These are phyloP conservation scores for Acrocephalus scirpaceus DNA, from an alignment of 2,797 vertebrate species.

Conservation along the genomic window DNA sequence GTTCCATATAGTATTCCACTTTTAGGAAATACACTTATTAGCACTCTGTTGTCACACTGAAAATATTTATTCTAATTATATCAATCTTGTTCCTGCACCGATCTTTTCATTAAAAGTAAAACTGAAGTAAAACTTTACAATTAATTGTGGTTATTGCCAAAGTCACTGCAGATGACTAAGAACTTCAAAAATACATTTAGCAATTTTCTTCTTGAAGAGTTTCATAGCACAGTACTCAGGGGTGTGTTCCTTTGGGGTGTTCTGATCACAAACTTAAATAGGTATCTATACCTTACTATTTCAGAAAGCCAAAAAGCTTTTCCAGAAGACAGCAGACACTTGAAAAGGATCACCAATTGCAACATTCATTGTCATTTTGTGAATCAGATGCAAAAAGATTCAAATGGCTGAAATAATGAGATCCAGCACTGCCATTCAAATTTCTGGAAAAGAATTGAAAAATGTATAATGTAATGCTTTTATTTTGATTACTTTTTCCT, in stretches of 20 bases:
- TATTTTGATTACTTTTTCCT: background rate
- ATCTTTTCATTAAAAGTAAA: background rate
- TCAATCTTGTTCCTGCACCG: background rate
- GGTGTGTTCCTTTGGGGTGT: background rate
- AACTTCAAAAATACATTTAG: background rate
- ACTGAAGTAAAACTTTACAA: background rate
- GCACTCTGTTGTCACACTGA: background rate
- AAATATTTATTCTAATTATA: background rate
- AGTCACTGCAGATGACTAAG: background rate
- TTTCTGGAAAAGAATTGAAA: background rate
- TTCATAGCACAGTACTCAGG: accelerated
- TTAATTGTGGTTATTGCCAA: background rate
- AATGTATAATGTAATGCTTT: background rate
- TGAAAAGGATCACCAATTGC: background rate
- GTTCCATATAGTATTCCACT: background rate
- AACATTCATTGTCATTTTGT: background rate
- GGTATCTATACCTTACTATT: background rate
- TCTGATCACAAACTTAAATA: background rate
- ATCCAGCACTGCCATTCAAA: background rate
- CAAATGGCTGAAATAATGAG: background rate
- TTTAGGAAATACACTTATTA: background rate
- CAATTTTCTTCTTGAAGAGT: background rate
- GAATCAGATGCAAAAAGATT: background rate
- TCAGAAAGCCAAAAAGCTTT: background rate
- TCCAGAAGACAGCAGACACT: background rate